Evolutionary conservation across 2,113 vertebrate genomes (phyloP).

Genomic region (Harpagus bidentatus): DNA sequence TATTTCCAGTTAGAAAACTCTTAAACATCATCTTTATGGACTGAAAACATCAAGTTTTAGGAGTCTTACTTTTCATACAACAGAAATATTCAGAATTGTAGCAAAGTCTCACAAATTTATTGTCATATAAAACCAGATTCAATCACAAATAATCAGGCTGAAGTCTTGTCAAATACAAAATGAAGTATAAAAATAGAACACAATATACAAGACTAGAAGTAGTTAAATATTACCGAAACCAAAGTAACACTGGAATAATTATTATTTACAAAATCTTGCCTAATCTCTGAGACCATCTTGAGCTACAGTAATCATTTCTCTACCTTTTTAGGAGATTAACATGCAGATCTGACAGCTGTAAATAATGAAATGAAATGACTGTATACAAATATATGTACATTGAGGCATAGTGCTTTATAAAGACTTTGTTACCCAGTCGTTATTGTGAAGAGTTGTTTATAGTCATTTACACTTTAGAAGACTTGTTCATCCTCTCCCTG

Average conservation of each 20-base stretch:
- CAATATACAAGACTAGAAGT: constrained; percentile 31
- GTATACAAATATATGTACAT: neutral
- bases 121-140: neutral
- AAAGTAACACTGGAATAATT: neutral
- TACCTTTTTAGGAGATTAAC: neutral
- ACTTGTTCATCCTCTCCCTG: neutral
- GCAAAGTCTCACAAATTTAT: constrained; percentile 33
- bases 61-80: neutral
- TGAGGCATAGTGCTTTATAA: neutral
- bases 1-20: neutral
- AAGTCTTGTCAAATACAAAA: constrained; percentile 57
- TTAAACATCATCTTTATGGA: neutral
- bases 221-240: constrained; percentile 41
- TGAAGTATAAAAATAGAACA: constrained; percentile 46
- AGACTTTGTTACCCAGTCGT: neutral
- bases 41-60: neutral
- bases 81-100: neutral
- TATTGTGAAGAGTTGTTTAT: neutral
- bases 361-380: neutral
- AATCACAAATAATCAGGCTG: constrained; percentile 11
- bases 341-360: neutral
- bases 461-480: neutral
- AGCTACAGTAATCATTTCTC: neutral
- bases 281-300: neutral
- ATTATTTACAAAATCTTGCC: constrained; percentile 33